These are phyloP conservation scores for Atlantisia rogersi DNA, from an alignment of 2,113 vertebrate genomes.

Conservation along the genomic window DNA sequence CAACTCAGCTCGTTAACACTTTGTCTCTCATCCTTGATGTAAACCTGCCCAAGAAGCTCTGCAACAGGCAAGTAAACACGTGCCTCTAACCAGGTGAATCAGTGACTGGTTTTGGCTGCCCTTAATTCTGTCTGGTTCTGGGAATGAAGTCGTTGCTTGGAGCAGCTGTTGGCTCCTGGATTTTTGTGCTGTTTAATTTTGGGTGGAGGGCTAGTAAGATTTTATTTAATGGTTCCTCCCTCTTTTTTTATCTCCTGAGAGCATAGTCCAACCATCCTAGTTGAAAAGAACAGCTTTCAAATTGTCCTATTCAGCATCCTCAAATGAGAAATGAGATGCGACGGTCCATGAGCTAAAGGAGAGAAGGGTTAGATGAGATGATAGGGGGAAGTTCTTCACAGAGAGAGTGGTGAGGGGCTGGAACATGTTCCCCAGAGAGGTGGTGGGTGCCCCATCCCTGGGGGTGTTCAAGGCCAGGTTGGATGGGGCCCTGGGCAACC, in stretches of 20 bases:
- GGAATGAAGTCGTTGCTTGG: not conserved
- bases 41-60: slow-evolving; percentile 95
- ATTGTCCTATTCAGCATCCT: not conserved
- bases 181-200: not conserved
- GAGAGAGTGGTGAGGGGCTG: no score
- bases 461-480: no score
- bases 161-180: not conserved
- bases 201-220: not conserved
- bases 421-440: no score
- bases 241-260: not conserved
- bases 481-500: no score
- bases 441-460: no score
- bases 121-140: not conserved
- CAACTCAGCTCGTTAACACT: slow-evolving; percentile 92
- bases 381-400: no score
- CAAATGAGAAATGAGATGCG: not conserved
- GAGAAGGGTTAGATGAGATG: no score
- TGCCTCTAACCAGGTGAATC: not conserved
- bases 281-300: not conserved
- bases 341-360: not conserved
- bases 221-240: not conserved
- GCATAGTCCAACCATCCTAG: not conserved
- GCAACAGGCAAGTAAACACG: slow-evolving; percentile 86
- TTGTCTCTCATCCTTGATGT: slow-evolving; percentile 94
- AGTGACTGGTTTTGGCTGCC: not conserved